phyloP scores from a whole-genome alignment of 2,113 vertebrate species.

The Oryzias celebensis region DNA sequence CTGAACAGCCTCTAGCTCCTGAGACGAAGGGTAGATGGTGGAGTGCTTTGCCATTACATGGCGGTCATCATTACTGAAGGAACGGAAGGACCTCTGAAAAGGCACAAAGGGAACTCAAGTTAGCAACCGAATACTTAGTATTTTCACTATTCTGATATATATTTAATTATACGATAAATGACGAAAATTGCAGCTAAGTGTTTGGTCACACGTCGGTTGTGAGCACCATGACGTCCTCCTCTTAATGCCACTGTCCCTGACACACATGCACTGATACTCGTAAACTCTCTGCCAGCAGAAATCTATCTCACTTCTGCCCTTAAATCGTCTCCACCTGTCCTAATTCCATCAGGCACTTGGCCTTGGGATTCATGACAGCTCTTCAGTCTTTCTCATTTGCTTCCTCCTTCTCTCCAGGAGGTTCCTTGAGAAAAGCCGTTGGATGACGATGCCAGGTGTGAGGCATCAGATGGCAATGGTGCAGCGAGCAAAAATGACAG shows the following conservation, averaged over 20 bases:
- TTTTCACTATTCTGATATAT: background rate
- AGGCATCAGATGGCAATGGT: constrained; percentile 11
- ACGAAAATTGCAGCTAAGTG: background rate
- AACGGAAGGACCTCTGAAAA: constrained; percentile 94
- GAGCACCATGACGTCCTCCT: constrained; percentile 32
- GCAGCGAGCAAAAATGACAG: constrained; percentile 23
- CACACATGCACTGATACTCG: constrained; percentile 2
- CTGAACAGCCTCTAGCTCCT: constrained; percentile 95
- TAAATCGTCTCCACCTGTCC: constrained; percentile 21
- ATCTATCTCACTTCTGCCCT: constrained; percentile 24
- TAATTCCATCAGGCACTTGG: constrained; percentile 43
- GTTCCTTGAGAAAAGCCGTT: background rate
- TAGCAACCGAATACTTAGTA: background rate
- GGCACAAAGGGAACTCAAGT: background rate
- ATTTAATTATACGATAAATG: background rate
- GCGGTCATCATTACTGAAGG: constrained; percentile 98
- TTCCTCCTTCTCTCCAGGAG: constrained; percentile 18
- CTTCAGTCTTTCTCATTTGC: constrained; percentile 22
- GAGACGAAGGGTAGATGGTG: constrained; percentile 95
- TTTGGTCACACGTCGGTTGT: constrained; percentile 33
- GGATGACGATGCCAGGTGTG: constrained; percentile 26
- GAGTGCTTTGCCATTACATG: constrained; percentile 99
- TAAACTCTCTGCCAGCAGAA: constrained; percentile 7
- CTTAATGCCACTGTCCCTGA: constrained; percentile 34
- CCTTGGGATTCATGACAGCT: constrained; percentile 35